Conservation (phyloP, 2,797 vertebrate species). For the Fringilla coelebs region DNA sequence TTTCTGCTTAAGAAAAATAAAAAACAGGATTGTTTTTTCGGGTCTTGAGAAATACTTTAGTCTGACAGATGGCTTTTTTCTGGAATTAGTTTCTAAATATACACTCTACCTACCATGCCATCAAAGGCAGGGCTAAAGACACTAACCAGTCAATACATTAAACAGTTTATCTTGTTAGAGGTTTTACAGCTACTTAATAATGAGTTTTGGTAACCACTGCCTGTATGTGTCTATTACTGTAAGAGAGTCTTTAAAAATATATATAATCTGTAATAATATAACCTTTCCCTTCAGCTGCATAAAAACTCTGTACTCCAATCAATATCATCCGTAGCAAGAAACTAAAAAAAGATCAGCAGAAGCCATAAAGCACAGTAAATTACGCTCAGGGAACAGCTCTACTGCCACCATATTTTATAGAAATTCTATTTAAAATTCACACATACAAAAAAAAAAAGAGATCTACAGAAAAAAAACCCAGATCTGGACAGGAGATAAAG, state of each 20-base stretch:
- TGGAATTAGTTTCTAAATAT: slow-evolving; percentile 38
- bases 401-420: neutral
- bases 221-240: neutral
- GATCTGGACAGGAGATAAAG: neutral
- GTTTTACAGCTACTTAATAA: slow-evolving; percentile 35
- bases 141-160: neutral
- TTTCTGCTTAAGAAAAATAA: neutral
- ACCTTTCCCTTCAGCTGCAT: slow-evolving; percentile 10
- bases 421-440: neutral
- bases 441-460: neutral
- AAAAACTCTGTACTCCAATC: slow-evolving; percentile 24
- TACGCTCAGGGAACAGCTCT: neutral
- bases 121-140: neutral
- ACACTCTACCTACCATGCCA: neutral
- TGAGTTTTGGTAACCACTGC: slow-evolving; percentile 26
- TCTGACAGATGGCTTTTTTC: neutral
- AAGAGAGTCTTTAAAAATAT: neutral
- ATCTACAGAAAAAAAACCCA: neutral
- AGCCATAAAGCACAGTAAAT: slow-evolving; percentile 27
- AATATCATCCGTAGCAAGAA: slow-evolving; percentile 12
- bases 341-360: slow-evolving; percentile 25
- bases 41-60: neutral
- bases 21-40: neutral
- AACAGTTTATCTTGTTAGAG: neutral
- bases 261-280: neutral